These are phyloP conservation scores for Pasiphila rectangulata DNA, from an alignment of 2,888 invertebrate species.

Conservation along the genomic window DNA sequence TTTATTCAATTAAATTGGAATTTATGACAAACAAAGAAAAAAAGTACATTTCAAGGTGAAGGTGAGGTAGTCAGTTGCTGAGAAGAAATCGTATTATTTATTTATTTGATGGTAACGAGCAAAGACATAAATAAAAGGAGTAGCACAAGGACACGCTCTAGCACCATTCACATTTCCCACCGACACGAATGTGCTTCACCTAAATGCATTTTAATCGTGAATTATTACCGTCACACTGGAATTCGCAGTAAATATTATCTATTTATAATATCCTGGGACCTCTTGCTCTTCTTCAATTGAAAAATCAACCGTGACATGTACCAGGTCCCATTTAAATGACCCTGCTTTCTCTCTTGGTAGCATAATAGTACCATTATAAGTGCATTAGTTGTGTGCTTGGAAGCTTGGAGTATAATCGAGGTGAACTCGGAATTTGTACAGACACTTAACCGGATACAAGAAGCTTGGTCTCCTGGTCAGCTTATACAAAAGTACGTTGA, in stretches of 20 bases:
- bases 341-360: conserved; percentile 58
- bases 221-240: conserved; percentile 7
- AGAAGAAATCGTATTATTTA: not conserved
- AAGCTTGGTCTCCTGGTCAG: no score
- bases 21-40: no score
- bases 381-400: conserved; percentile 62
- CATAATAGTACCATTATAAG: conserved; percentile 68
- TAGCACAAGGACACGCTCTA: not conserved
- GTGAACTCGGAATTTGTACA: conserved; percentile 3
- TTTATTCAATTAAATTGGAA: not conserved
- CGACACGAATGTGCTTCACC: not conserved
- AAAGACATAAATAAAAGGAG: not conserved
- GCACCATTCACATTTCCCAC: conserved; percentile 5
- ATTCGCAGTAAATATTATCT: conserved; percentile 16
- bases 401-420: conserved; percentile 25
- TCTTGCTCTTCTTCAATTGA: conserved; percentile 21
- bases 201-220: conserved; percentile 17
- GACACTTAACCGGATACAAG: no score
- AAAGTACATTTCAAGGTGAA: no score
- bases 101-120: not conserved
- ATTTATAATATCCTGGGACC: conserved; percentile 15
- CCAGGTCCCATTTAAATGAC: conserved; percentile 53
- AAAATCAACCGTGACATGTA: conserved; percentile 28
- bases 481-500: no score
- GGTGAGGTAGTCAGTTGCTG: no score